Base-by-base conservation (phyloP, 2,113 vertebrate genomes). In the Pollimyrus isidori region DNA sequence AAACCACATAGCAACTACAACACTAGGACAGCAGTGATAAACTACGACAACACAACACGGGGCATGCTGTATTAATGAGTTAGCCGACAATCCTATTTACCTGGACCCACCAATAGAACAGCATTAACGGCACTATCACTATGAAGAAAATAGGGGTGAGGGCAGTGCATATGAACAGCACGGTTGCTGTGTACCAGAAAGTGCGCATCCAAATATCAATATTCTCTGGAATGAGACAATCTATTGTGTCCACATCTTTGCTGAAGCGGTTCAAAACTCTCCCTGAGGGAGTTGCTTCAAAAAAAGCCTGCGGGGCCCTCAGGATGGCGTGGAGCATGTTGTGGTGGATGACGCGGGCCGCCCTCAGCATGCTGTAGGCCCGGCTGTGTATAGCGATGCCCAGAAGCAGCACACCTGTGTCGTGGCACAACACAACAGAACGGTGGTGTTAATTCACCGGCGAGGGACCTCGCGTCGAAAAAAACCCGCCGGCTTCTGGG, bases 91-190 rank as follows among this genome's bases (percentile, higher is more conserved):
- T 94, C 94, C 94, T 94, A 96, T 96, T 96, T 96, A 96, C 95
- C 96, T 96, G 96, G 93, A 96, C 96, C 95, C 95, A 96, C 95
- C 96, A 96, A 96, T 95, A 96, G 96, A 96, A 94, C 94, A 95
- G 87, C 95, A 93, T 95, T 95, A 96, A 95, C 86, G 96, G 96
- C 91, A 93, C 95, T 95, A 95, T 89, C 92, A 96, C 95, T 95
- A 96, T 92, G 94, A 96, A 93, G 95, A 96, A 95, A 93, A 96
- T 93, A 90, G 96, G 95, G 94, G 95, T 96, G 95, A 96, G 94
- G 94, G 91, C 94, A 93, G 95, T 96, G 95, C 96, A 96, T 94
- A 96, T 93, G 94, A 96, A 92, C 95, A 96, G 95, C 95, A 96
- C 96, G 93, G 94, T 95, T 93, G 95, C 93, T 91, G 96, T 96